A percentile compares a stretch with the other conserved stretches of the same genome.
Conservation (phyloP, 2,113 vertebrate genomes). For the Antigone vipio region DNA sequence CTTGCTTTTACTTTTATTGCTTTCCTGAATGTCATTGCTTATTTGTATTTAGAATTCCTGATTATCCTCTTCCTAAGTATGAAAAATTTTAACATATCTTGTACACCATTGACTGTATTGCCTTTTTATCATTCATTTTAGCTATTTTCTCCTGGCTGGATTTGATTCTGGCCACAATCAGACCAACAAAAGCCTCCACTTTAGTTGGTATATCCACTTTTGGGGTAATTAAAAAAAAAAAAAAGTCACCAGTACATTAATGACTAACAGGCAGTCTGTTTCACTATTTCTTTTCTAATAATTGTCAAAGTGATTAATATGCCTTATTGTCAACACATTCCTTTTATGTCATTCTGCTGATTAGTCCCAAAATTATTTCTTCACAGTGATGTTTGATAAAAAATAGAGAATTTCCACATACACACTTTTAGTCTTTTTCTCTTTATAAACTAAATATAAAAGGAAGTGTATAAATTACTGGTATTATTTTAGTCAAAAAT, state of each 20-base stretch:
- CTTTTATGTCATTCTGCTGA: not conserved
- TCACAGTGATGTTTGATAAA: not conserved
- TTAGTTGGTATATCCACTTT: accelerated
- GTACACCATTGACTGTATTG: not conserved
- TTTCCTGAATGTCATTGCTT: not conserved
- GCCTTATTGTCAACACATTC: not conserved
- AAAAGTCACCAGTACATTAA: not conserved
- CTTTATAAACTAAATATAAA: not conserved
- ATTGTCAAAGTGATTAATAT: accelerated
- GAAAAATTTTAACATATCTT: not conserved
- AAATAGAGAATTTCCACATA: not conserved
- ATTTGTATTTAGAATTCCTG: not conserved
- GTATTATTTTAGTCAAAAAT: not conserved
- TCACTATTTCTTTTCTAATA: not conserved
- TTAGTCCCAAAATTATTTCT: not conserved
- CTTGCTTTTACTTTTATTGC: not conserved
- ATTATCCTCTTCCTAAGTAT: not conserved
- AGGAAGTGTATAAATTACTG: not conserved
- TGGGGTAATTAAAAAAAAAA: not conserved
- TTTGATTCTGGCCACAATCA: not conserved
- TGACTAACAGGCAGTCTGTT: not conserved
- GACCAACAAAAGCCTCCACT: not conserved
- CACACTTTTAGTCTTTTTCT: not conserved
- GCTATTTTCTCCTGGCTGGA: accelerated
- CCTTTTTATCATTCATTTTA: not conserved